Conservation (phyloP, 2,888 invertebrate genomes). For the Metellina segmentata region DNA sequence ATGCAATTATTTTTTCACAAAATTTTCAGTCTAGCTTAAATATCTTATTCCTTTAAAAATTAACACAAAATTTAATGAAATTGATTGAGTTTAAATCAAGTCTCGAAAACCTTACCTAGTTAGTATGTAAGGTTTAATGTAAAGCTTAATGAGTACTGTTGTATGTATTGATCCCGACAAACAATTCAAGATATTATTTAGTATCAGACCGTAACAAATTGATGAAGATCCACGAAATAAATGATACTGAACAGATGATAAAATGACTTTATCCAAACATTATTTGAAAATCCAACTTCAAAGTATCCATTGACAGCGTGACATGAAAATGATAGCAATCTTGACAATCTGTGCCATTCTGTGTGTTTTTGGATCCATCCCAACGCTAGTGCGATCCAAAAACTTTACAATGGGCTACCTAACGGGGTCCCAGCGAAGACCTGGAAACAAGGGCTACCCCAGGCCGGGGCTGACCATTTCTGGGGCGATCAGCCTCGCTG, state of each 20-base stretch:
- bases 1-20: too few species aligned
- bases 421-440: constrained; percentile 90
- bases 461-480: constrained; percentile 88
- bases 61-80: too few species aligned
- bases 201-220: too few species aligned
- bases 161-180: too few species aligned
- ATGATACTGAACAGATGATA: background rate
- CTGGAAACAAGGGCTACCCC: constrained; percentile 88
- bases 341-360: background rate
- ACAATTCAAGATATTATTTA: too few species aligned
- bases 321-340: background rate
- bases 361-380: background rate
- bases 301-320: background rate
- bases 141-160: too few species aligned
- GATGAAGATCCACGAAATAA: background rate
- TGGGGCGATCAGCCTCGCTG: constrained; percentile 92
- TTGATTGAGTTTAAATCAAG: too few species aligned
- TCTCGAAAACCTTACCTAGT: too few species aligned
- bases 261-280: too few species aligned
- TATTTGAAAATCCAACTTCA: background rate
- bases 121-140: too few species aligned
- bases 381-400: constrained; percentile 79
- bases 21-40: too few species aligned
- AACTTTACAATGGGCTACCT: constrained; percentile 90
- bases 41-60: too few species aligned